Evolutionary conservation across 2,113 vertebrate species (phyloP), one percentile per base, ranked within the genome.

Genomic region (Ornithorhynchus anatinus): DNA sequence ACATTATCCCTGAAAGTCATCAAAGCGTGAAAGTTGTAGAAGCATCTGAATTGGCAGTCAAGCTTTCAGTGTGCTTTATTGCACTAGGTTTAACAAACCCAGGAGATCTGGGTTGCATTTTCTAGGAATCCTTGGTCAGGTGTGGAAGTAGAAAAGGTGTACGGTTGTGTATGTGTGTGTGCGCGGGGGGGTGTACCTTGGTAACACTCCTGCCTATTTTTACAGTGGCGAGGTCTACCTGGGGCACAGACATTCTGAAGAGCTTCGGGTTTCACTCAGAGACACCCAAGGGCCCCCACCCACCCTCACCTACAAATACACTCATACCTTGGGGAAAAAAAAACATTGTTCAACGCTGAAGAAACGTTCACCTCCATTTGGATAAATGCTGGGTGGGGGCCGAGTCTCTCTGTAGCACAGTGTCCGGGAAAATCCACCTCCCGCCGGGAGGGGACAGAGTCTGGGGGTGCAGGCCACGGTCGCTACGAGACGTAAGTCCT

Each of bases 401-500:
- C 77, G 75, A 81, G 64, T 69, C 61, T 51, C 80, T 91, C 76
- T 85, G 89, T 81, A 92, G 86, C 92, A 92, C 92, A 94, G 90
- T 92, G 91, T 89, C 89, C 86, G 82, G 87, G 90, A 90, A 85
- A 65, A 70, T 56, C 54, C 89, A 91, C 89, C 78, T 35, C 66
- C 89, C 82, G 59, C 12, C 71, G 72, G 25, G 81, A 80, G 81
- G 62, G 0, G 11, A 64, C 52, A 51, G 35, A 72, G 54, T 74
- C 75, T 42, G 20, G 36, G 66, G 56, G 58, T 35, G 25, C 29
- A 81, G 62, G 14, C 74, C 81, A 11, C 54, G 83, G 79, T 72
- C 81, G 81, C 92, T 94, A 97, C 20, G 94, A 91, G 59, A 95
- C 91, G 86, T 96, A 96, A 86, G 94, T 57, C 59, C 95, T 98